Conservation (phyloP, 2,113 vertebrate species). For the Geothlypis trichas region DNA sequence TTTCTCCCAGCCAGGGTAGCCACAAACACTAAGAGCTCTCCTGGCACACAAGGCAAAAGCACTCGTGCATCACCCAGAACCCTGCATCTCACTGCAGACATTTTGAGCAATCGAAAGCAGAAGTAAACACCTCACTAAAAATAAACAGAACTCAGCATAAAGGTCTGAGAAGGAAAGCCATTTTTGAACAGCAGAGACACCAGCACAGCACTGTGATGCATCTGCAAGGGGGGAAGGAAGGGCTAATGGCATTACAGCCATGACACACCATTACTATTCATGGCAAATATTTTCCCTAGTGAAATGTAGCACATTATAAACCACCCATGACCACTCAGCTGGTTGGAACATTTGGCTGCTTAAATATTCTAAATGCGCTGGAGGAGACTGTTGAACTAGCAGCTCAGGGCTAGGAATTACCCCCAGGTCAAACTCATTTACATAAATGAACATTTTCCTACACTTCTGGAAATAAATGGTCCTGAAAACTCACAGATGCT, state of each 20-base stretch:
- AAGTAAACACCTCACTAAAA: not conserved
- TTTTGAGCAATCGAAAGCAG: not conserved
- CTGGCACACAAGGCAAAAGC: not conserved
- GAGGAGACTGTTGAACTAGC: not conserved
- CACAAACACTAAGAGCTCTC: not conserved
- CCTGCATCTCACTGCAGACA: not conserved
- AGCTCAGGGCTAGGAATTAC: not conserved
- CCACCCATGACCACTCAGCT: not conserved
- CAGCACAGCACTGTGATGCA: rapidly evolving
- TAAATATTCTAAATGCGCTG: not conserved
- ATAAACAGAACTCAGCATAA: not conserved
- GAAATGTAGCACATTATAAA: not conserved
- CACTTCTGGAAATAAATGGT: not conserved
- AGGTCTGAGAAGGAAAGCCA: not conserved
- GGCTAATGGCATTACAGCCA: not conserved
- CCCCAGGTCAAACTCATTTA: not conserved
- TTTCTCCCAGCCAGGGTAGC: rapidly evolving
- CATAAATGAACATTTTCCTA: not conserved
- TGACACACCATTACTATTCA: not conserved
- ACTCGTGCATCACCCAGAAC: not conserved
- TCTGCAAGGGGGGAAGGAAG: not conserved
- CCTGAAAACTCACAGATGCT: not conserved
- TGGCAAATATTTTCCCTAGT: not conserved
- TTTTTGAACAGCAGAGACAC: not conserved
- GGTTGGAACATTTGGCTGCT: not conserved